Evolutionary conservation across 2,113 vertebrate genomes (phyloP).

Genomic region (Rhineura floridana): DNA sequence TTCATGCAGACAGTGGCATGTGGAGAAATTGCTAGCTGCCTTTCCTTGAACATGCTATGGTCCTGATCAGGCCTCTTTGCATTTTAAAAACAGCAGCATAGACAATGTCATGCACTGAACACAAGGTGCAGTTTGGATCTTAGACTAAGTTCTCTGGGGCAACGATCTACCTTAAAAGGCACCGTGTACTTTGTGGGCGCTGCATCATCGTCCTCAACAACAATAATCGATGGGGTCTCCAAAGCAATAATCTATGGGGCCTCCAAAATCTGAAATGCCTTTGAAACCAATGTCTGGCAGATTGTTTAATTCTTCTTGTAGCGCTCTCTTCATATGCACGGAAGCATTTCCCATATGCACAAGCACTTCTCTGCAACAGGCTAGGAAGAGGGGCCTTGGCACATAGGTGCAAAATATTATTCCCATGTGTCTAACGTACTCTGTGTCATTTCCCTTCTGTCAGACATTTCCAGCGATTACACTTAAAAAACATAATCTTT

Average conservation of each 20-base stretch:
- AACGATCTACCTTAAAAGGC: not conserved
- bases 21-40: not conserved
- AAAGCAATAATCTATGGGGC: not conserved
- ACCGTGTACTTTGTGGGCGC: not conserved
- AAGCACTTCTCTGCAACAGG: conserved; percentile 65
- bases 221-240: not conserved
- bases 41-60: not conserved
- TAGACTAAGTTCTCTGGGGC: not conserved
- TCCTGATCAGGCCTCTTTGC: not conserved
- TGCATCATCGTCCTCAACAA: not conserved
- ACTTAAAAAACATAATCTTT: conserved; percentile 77
- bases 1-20: not conserved
- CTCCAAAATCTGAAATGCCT: conserved; percentile 54
- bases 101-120: not conserved
- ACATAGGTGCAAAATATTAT: conserved; percentile 60
- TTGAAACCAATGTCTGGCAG: conserved; percentile 63
- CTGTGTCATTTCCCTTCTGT: conserved; percentile 59
- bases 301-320: conserved; percentile 37
- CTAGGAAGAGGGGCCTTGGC: conserved; percentile 46
- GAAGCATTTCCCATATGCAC: not conserved
- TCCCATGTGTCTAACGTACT: conserved; percentile 56
- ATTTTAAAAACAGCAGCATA: not conserved
- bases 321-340: not conserved
- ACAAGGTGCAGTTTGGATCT: not conserved
- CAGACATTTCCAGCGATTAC: conserved; percentile 67